Percentiles rank a stretch among this genome's conserved stretches.
These are phyloP conservation scores for Cephus cinctus DNA, from an alignment of 1,140 invertebrate species.

Conservation along the genomic window DNA sequence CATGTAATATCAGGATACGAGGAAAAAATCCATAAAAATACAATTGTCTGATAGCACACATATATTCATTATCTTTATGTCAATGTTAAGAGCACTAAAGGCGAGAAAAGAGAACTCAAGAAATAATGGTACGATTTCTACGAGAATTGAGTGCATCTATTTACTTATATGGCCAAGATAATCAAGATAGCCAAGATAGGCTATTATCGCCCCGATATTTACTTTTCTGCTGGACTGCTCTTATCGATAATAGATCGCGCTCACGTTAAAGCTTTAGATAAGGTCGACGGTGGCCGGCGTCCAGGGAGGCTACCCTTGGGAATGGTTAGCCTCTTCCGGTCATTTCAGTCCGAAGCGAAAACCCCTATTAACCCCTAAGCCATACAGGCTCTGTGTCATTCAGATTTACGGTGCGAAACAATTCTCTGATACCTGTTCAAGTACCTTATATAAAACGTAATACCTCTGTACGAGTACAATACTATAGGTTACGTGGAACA, in stretches of 20 bases:
- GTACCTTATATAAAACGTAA: neutral
- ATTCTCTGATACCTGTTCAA: constrained; percentile 1
- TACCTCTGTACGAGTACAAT: neutral
- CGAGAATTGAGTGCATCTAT: too few relatives aligned
- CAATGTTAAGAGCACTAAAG: too few relatives aligned
- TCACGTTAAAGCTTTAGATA: constrained; percentile 32
- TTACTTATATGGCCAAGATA: too few relatives aligned
- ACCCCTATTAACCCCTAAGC: constrained; percentile 31
- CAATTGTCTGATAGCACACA: too few relatives aligned
- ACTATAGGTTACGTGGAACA: constrained; percentile 5
- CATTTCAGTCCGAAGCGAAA: constrained; percentile 26
- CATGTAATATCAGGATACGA: too few relatives aligned
- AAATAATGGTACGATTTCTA: too few relatives aligned
- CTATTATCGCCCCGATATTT: constrained; percentile 36
- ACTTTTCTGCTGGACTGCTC: constrained; percentile 28
- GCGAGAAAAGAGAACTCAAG: too few relatives aligned
- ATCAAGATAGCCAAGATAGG: neutral
- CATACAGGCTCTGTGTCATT: constrained; percentile 7
- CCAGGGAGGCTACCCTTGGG: constrained; percentile 24
- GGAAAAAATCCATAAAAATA: too few relatives aligned
- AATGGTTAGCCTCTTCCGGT: constrained; percentile 42
- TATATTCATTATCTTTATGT: too few relatives aligned
- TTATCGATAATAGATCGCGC: constrained; percentile 47
- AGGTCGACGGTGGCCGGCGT: constrained; percentile 14
- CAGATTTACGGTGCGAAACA: constrained; percentile 18